phyloP scores from a whole-genome alignment of 1,140 invertebrate species.

The Heliconius eleuchia region DNA sequence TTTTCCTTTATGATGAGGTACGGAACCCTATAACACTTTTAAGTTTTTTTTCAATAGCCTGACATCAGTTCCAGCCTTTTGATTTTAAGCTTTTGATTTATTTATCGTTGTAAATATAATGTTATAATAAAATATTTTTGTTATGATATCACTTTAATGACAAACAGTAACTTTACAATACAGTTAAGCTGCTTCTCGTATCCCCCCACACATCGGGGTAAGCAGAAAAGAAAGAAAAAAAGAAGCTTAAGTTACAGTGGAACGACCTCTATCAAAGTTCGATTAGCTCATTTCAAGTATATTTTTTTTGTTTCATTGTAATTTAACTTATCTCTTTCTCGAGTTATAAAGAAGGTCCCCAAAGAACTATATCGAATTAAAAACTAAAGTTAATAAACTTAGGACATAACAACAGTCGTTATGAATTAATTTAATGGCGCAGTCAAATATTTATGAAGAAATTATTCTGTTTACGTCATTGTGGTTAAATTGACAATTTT shows the following conservation, averaged over 20 bases:
- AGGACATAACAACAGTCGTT: constrained; percentile 21
- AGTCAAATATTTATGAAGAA: constrained; percentile 16
- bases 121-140: too few species aligned
- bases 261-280: neutral
- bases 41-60: too few species aligned
- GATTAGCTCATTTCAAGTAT: neutral
- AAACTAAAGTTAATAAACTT: constrained; percentile 17
- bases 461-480: neutral
- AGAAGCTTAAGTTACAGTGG: neutral
- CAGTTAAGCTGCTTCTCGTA: too few species aligned
- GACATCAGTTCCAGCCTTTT: too few species aligned
- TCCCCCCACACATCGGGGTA: too few species aligned
- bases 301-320: constrained; percentile 1
- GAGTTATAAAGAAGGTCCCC: neutral
- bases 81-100: too few species aligned
- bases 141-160: too few species aligned
- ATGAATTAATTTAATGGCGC: constrained; percentile 23
- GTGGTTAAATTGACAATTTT: neutral
- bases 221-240: too few species aligned
- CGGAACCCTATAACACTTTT: too few species aligned
- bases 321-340: constrained; percentile 5
- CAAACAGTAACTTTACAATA: too few species aligned
- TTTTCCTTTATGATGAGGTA: too few species aligned
- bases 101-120: too few species aligned
- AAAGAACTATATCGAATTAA: constrained; percentile 12